Conservation (phyloP, 2,797 vertebrate genomes). For the Darevskia nairensis region DNA sequence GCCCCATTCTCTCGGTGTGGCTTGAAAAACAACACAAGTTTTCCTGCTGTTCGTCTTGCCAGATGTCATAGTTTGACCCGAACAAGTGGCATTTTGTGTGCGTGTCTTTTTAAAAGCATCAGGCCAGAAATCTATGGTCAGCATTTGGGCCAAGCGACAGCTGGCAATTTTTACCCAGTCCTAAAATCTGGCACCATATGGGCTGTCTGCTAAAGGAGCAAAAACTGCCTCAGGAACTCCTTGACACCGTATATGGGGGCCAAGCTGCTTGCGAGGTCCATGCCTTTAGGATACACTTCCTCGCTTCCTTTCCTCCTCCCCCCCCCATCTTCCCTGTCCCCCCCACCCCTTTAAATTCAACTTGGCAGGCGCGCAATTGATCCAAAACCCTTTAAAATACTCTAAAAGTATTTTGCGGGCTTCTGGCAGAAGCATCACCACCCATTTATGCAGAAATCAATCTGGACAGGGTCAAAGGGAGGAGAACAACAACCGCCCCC, state of each 20-base stretch:
- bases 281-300: background rate
- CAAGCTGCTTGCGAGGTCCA: background rate
- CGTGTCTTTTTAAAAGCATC: background rate
- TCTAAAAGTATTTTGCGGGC: slow-evolving; percentile 83
- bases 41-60: background rate
- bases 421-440: slow-evolving; percentile 25
- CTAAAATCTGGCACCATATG: slow-evolving; percentile 10
- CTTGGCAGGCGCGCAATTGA: slow-evolving; percentile 78
- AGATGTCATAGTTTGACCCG: background rate
- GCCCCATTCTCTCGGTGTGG: background rate
- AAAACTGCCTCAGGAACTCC: background rate
- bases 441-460: slow-evolving; percentile 89
- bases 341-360: slow-evolving; percentile 51
- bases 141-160: background rate
- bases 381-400: slow-evolving; percentile 78
- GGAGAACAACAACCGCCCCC: background rate
- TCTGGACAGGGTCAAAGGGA: slow-evolving; percentile 72
- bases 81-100: background rate
- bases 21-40: background rate
- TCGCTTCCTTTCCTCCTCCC: too few relatives aligned
- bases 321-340: too few relatives aligned
- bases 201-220: background rate
- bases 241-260: background rate
- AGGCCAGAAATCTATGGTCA: background rate
- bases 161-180: background rate